Conservation (phyloP, 1,140 invertebrate species). For the Drosophila arizonae region DNA sequence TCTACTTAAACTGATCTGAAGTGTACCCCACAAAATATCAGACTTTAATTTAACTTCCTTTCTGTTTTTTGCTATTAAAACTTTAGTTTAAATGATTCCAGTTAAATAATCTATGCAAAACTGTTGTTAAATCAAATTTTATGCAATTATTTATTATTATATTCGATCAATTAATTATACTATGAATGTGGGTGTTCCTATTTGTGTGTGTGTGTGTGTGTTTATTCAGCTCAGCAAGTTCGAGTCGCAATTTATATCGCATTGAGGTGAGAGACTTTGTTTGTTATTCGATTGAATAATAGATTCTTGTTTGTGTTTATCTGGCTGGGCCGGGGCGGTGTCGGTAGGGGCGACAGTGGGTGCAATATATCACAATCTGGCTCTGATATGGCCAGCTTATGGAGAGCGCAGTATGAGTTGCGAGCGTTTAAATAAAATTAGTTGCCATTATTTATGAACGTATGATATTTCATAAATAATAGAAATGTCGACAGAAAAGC, state of each 20-base stretch:
- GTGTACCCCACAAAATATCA: neutral
- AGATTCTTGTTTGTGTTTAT: constrained; percentile 21
- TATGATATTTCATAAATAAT: constrained; percentile 72
- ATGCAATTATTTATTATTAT: constrained; percentile 5
- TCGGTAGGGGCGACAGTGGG: neutral
- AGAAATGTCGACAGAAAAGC: constrained; percentile 68
- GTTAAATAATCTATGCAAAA: neutral
- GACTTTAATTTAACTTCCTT: neutral
- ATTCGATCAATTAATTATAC: constrained; percentile 22
- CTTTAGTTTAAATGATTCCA: too few species aligned
- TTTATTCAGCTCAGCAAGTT: neutral
- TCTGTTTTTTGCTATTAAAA: too few species aligned
- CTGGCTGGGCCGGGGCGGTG: neutral
- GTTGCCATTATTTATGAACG: constrained; percentile 45
- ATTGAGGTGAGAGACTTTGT: constrained; percentile 28
- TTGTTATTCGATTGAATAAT: constrained; percentile 23
- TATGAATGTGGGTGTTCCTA: neutral
- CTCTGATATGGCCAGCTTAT: constrained; percentile 30
- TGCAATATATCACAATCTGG: constrained; percentile 38
- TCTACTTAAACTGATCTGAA: too few species aligned
- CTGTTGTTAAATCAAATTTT: neutral
- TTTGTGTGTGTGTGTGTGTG: neutral
- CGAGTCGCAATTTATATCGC: constrained; percentile 23
- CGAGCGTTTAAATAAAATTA: constrained; percentile 22
- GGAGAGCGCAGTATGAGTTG: constrained; percentile 15